These are phyloP conservation scores for Argynnis bischoffii DNA, from an alignment of 2,888 invertebrate species.

Conservation along the genomic window DNA sequence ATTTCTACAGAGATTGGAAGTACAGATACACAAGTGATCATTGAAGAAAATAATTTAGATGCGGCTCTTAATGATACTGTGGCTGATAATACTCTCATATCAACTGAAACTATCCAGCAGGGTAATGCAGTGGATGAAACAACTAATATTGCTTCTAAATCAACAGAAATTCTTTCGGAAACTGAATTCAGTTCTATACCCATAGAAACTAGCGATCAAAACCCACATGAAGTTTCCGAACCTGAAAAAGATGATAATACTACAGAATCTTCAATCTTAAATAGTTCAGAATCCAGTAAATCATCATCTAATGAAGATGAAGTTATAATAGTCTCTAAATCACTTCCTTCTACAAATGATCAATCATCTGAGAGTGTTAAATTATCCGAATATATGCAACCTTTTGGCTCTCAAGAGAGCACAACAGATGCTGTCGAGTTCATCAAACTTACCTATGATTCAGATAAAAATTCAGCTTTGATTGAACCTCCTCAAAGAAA, in stretches of 20 bases:
- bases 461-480: constrained; percentile 59
- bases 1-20: constrained; percentile 22
- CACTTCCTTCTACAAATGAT: constrained; percentile 44
- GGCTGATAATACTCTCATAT: constrained; percentile 24
- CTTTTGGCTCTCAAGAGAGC: constrained; percentile 65
- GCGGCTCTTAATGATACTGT: constrained; percentile 29
- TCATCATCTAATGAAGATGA: constrained; percentile 51
- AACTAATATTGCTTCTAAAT: constrained; percentile 55
- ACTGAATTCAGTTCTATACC: constrained; percentile 73
- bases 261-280: constrained; percentile 48
- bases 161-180: constrained; percentile 69
- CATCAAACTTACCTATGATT: constrained; percentile 62
- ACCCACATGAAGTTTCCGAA: constrained; percentile 64
- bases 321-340: constrained; percentile 54
- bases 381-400: constrained; percentile 68
- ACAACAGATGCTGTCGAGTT: constrained; percentile 67
- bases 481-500: constrained; percentile 58
- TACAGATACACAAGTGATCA: constrained; percentile 18
- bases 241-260: constrained; percentile 55
- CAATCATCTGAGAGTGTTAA: constrained; percentile 61
- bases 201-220: constrained; percentile 74
- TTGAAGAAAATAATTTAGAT: constrained; percentile 30
- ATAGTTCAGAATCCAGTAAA: constrained; percentile 45
- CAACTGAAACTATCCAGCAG: constrained; percentile 15
- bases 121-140: constrained; percentile 47